These are phyloP conservation scores for Caenorhabditis sp. DNA, from an alignment of 2,888 invertebrate species.

Conservation along the genomic window DNA sequence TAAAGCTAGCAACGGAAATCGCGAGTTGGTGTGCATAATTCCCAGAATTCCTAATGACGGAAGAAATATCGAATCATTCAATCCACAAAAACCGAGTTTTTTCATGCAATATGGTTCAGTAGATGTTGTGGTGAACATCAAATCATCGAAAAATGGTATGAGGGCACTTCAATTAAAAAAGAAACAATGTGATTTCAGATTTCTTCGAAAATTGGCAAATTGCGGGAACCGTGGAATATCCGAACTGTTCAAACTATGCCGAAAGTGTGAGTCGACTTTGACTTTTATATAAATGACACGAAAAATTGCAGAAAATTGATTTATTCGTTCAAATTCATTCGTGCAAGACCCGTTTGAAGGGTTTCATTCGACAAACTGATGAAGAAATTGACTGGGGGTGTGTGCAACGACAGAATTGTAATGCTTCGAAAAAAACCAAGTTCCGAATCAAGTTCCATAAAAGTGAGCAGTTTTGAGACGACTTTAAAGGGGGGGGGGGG, in stretches of 20 bases:
- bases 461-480: neutral
- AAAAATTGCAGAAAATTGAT: constrained; percentile 19
- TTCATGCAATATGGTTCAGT: neutral
- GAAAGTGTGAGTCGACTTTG: constrained; percentile 7
- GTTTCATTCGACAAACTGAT: neutral
- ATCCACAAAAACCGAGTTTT: neutral
- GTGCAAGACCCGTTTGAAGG: constrained; percentile 3
- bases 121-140: neutral
- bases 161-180: neutral
- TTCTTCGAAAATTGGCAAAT: constrained; percentile 30
- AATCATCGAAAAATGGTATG: neutral
- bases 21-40: too few species aligned
- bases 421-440: neutral
- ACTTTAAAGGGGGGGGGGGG: neutral
- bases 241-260: neutral
- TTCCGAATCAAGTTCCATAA: constrained; percentile 23
- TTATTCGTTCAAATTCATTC: constrained; percentile 22
- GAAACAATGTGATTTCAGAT: neutral
- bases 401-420: constrained; percentile 7
- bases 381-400: constrained; percentile 16
- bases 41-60: too few species aligned
- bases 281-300: neutral
- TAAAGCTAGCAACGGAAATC: too few species aligned
- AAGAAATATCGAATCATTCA: too few species aligned
- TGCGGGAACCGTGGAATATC: constrained; percentile 16